phyloP scores from a whole-genome alignment of 2,797 vertebrate genomes.

The Acipenser ruthenus region DNA sequence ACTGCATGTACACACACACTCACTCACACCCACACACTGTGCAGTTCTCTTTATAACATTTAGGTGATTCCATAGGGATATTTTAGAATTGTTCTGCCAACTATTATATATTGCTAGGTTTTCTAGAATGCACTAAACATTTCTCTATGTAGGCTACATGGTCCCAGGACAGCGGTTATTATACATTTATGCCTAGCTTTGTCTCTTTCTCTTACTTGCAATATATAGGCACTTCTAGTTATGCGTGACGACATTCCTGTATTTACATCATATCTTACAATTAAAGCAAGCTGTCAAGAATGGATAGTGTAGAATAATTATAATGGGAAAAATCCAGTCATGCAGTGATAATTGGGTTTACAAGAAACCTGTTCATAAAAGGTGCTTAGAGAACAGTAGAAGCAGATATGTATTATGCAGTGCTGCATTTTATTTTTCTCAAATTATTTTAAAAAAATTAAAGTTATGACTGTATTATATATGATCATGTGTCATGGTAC shows the following conservation, averaged over 20 bases:
- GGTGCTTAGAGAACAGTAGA: not conserved
- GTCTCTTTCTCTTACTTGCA: not conserved
- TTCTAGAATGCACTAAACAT: constrained; percentile 6
- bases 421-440: not conserved
- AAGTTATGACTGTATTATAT: not conserved
- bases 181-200: not conserved
- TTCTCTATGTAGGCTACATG: not conserved
- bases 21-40: not conserved
- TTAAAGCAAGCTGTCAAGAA: not conserved
- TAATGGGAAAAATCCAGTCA: not conserved
- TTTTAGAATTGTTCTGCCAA: constrained; percentile 3
- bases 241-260: not conserved
- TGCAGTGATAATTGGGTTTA: constrained; percentile 5
- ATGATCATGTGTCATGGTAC: too few species aligned
- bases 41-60: not conserved
- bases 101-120: constrained; percentile 2
- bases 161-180: constrained; percentile 5
- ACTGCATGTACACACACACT: not conserved
- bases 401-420: not conserved
- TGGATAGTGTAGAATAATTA: not conserved
- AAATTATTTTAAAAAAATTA: not conserved
- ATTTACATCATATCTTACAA: not conserved
- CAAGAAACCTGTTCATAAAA: not conserved
- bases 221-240: not conserved
- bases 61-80: constrained; percentile 1